Conservation (phyloP, 2,797 vertebrate species). For the Gymnoscopelus microlampas region DNA sequence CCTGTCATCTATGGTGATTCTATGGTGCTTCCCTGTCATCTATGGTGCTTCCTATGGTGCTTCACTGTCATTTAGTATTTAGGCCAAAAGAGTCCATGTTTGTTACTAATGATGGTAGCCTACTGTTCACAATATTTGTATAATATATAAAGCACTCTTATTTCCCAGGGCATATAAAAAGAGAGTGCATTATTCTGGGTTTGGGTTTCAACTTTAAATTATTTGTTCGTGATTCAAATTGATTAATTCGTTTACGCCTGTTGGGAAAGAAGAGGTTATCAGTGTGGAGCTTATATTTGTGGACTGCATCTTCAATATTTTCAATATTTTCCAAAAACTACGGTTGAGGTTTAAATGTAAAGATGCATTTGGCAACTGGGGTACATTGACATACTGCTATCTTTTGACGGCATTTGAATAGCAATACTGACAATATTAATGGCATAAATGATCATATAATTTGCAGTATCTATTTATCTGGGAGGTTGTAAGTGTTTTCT, state of each 20-base stretch:
- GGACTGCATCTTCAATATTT: slow-evolving; percentile 4
- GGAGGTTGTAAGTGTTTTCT: slow-evolving; percentile 88
- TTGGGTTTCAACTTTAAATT: neutral
- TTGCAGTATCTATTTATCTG: slow-evolving; percentile 58
- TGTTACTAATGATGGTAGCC: too few relatives aligned
- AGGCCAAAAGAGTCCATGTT: too few relatives aligned
- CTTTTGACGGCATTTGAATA: slow-evolving; percentile 53
- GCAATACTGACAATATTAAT: slow-evolving; percentile 57
- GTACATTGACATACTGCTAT: slow-evolving; percentile 39
- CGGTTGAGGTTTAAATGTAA: slow-evolving; percentile 14
- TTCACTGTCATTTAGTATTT: too few relatives aligned
- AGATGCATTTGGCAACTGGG: slow-evolving; percentile 32
- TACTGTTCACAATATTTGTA: too few relatives aligned
- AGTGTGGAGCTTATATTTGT: neutral
- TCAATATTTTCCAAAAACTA: slow-evolving; percentile 22
- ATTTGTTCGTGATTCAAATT: neutral
- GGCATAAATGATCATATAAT: slow-evolving; percentile 55
- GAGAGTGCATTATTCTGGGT: too few relatives aligned
- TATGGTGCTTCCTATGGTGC: too few relatives aligned
- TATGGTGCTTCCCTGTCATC: too few relatives aligned
- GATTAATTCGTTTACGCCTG: neutral
- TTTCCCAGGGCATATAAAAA: neutral
- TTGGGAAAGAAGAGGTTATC: neutral
- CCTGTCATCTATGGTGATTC: too few relatives aligned
- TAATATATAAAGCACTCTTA: too few relatives aligned